phyloP scores from a whole-genome alignment of 2,888 invertebrate species.

The Ophraella communa region DNA sequence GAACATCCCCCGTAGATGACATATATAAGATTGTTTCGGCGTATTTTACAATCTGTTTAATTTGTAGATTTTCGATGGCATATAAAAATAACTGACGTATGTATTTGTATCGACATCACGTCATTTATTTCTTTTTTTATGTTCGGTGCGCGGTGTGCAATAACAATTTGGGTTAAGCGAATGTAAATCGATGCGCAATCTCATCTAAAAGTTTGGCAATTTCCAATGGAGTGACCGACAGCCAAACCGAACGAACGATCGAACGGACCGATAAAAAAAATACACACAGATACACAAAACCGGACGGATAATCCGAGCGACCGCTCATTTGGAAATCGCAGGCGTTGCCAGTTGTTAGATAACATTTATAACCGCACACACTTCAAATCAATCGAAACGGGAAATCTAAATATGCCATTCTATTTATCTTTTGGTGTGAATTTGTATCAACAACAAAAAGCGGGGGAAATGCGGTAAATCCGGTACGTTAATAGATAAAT shows the following conservation, averaged over 20 bases:
- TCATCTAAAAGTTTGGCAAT: neutral
- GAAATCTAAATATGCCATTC: conserved; percentile 11
- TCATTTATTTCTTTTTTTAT: neutral
- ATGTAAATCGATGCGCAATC: neutral
- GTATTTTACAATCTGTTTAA: too few species aligned
- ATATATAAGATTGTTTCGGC: too few species aligned
- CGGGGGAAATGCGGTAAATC: neutral
- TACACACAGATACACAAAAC: too few species aligned
- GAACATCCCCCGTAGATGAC: too few species aligned
- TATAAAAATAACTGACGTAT: neutral
- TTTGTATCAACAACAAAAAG: conserved; percentile 7
- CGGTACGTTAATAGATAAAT: neutral
- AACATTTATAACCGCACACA: conserved; percentile 21
- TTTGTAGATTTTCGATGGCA: too few species aligned
- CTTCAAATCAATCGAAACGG: conserved; percentile 21
- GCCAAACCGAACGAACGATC: neutral
- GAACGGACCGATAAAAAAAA: neutral
- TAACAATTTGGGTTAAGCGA: neutral
- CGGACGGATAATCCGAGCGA: neutral
- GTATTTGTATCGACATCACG: neutral
- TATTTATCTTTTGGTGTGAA: conserved; percentile 22
- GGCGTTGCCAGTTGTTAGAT: conserved; percentile 8
- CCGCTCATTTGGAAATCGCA: neutral
- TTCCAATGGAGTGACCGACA: neutral
- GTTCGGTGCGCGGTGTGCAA: neutral